Evolutionary conservation across 1,140 invertebrate genomes (phyloP), one percentile per base, ranked within the genome.

Genomic region (Aricia agestis): DNA sequence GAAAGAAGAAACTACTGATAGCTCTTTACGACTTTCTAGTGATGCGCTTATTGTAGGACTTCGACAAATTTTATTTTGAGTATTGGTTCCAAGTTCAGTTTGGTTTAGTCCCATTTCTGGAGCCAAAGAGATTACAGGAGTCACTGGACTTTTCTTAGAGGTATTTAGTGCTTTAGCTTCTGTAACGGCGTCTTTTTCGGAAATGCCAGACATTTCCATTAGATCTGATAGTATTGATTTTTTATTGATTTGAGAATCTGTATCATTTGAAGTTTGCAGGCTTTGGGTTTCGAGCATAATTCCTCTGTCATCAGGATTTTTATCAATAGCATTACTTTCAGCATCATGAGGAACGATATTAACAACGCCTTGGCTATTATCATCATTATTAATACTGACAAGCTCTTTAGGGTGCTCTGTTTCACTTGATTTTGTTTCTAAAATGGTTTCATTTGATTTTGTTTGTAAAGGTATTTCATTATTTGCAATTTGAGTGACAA

Each of bases 121-220:
- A 25, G 18, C 2, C 2, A 19, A 25, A 7, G 17, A 25, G 18
- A 19, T 63, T 25, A 19, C 10, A 19, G 61, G 25, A n/a, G 63
- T 25, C n/a, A 63, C 7, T 13, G 13, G 15, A 9, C 6, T 18
- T 61, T 61, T 18, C 65, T 32, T 58, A 18, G 67, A 11, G 10
- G 7, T 41, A 17, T 58, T 45, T 19, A 42, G 52, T 69, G 45
- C 31, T 66, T 19, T 25, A 5, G 32, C 18, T 7, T 36, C 61
- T 17, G 66, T 18, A 31, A 57, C 61, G 5, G 77, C 69, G 59
- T 91, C 87, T 70, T 87, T 84, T 32, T 78, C 72, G 6, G 80
- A 86, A 74, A 91, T 91, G 4, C 89, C 89, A 18, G 87, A 90
- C 85, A 91, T 86, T 79, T 86, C 84, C 89, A 91, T 91, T 69